phyloP scores from a whole-genome alignment of 2,888 invertebrate genomes.

The Coenonympha arcania region DNA sequence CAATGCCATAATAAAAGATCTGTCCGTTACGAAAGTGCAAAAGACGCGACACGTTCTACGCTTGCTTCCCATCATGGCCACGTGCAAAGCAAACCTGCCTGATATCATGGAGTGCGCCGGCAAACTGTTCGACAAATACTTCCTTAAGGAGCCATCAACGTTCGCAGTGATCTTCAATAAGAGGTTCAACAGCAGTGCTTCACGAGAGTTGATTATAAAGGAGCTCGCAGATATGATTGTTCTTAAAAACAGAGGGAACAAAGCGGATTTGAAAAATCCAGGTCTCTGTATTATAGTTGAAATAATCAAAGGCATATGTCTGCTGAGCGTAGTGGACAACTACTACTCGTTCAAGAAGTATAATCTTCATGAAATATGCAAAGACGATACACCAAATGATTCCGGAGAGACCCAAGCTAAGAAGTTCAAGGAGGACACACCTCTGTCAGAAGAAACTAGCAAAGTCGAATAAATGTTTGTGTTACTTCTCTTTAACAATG shows the following conservation, averaged over 20 bases:
- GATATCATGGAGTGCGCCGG: slow-evolving; percentile 81
- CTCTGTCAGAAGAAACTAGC: slow-evolving; percentile 39
- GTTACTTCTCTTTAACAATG: slow-evolving; percentile 19
- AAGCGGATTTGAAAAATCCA: slow-evolving; percentile 85
- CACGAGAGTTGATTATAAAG: slow-evolving; percentile 81
- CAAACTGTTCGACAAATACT: slow-evolving; percentile 81
- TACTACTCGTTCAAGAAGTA: slow-evolving; percentile 87
- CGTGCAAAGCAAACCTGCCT: slow-evolving; percentile 85
- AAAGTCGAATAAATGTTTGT: slow-evolving; percentile 14
- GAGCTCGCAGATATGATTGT: slow-evolving; percentile 81
- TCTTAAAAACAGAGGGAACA: slow-evolving; percentile 80
- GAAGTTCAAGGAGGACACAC: slow-evolving; percentile 53
- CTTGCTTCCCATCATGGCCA: slow-evolving; percentile 84
- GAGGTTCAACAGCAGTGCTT: slow-evolving; percentile 82
- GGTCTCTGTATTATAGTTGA: slow-evolving; percentile 87
- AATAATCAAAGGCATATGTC: slow-evolving; percentile 84
- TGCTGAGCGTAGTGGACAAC: slow-evolving; percentile 85
- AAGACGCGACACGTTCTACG: slow-evolving; percentile 85
- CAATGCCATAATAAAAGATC: slow-evolving; percentile 80
- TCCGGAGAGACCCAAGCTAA: slow-evolving; percentile 59
- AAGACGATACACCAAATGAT: slow-evolving; percentile 56
- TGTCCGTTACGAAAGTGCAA: slow-evolving; percentile 78
- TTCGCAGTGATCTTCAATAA: slow-evolving; percentile 86
- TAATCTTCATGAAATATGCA: slow-evolving; percentile 81
- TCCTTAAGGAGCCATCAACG: slow-evolving; percentile 80